These are phyloP conservation scores for Alosa alosa DNA, from an alignment of 2,113 vertebrate genomes.

Conservation along the genomic window DNA sequence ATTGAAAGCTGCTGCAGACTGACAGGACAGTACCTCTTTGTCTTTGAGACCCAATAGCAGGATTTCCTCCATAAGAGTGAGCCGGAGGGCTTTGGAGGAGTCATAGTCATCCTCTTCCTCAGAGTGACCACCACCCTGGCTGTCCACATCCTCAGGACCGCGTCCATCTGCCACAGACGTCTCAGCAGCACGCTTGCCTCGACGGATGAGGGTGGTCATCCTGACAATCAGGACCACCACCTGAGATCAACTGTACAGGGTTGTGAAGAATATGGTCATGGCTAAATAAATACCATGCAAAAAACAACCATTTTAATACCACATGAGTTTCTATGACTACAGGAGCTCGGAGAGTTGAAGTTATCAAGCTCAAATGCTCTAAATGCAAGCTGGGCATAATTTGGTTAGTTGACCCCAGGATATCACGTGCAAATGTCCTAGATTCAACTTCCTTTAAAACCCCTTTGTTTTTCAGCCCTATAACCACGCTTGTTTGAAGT, in stretches of 20 bases:
- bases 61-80: conserved; percentile 86
- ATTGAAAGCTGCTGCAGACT: background rate
- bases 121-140: conserved; percentile 32
- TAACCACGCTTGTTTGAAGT: too few species aligned
- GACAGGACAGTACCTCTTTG: conserved; percentile 71
- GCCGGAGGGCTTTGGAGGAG: conserved; percentile 75
- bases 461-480: too few species aligned
- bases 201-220: conserved; percentile 78
- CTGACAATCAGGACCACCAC: conserved; percentile 17
- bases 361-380: too few species aligned
- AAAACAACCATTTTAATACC: too few species aligned
- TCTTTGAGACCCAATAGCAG: conserved; percentile 83
- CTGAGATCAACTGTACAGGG: background rate
- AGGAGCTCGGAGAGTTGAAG: too few species aligned
- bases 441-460: too few species aligned
- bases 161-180: conserved; percentile 57
- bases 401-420: too few species aligned
- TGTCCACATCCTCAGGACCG: conserved; percentile 51
- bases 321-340: too few species aligned
- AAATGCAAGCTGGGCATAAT: too few species aligned
- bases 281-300: background rate
- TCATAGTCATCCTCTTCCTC: conserved; percentile 54
- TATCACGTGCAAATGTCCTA: too few species aligned
- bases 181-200: conserved; percentile 53
- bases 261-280: background rate